Conservation (phyloP, 2,888 invertebrate genomes). For the Sylvicola cinctus region DNA sequence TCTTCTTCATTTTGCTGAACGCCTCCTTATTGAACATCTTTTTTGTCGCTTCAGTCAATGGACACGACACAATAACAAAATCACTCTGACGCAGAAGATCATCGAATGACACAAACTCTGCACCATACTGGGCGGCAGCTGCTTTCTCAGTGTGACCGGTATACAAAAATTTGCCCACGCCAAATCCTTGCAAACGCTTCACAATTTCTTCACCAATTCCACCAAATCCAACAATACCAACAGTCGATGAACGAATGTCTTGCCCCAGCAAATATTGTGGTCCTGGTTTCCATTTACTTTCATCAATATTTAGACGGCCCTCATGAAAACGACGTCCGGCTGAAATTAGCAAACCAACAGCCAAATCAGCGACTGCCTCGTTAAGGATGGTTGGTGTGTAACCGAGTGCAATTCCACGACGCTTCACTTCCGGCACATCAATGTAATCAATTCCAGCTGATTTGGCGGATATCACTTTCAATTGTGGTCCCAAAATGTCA, state of each 20-base stretch:
- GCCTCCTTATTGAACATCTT: conserved; percentile 43
- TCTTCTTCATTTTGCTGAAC: conserved; percentile 54
- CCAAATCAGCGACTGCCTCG: conserved; percentile 62
- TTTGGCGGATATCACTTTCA: conserved; percentile 63
- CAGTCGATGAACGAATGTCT: conserved; percentile 54
- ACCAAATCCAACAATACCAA: conserved; percentile 71
- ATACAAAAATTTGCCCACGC: conserved; percentile 49
- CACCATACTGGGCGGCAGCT: conserved; percentile 35
- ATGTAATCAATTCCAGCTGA: conserved; percentile 77
- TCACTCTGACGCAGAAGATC: conserved; percentile 45
- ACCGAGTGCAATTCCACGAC: conserved; percentile 52
- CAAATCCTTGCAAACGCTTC: conserved; percentile 49
- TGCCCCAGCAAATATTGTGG: conserved; percentile 60
- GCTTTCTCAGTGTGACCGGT: conserved; percentile 44
- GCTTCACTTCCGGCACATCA: conserved; percentile 47
- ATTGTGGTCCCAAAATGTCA: conserved; percentile 30
- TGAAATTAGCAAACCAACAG: conserved; percentile 52
- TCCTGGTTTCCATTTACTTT: conserved; percentile 36
- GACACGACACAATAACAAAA: conserved; percentile 43
- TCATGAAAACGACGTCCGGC: conserved; percentile 61
- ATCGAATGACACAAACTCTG: conserved; percentile 40
- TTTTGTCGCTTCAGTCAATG: conserved; percentile 41
- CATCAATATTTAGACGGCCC: conserved; percentile 40
- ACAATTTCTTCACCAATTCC: conserved; percentile 57
- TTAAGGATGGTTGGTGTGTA: conserved; percentile 59